Conservation (phyloP, 2,113 vertebrate genomes). For the Tragelaphus scriptus region DNA sequence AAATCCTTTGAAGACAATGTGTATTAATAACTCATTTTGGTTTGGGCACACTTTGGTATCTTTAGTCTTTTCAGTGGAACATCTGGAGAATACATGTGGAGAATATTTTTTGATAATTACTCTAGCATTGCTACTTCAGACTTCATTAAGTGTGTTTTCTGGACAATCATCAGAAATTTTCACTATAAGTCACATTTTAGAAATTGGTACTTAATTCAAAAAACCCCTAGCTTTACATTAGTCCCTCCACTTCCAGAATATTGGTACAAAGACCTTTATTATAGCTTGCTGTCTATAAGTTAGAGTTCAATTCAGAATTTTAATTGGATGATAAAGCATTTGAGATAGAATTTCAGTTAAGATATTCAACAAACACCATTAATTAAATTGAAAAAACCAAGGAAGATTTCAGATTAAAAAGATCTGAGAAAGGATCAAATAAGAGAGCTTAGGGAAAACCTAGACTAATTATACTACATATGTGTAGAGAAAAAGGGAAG, state of each 20-base stretch:
- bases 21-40: background rate
- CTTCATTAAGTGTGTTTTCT: background rate
- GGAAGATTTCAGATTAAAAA: background rate
- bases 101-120: background rate
- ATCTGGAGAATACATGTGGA: background rate
- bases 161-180: background rate
- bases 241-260: background rate
- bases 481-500: background rate
- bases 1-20: background rate
- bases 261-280: background rate
- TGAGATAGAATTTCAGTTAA: background rate
- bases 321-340: background rate
- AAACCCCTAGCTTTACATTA: background rate
- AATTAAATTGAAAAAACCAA: constrained; percentile 8
- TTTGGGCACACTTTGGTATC: background rate
- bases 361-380: background rate
- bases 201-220: background rate
- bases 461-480: background rate
- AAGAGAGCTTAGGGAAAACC: background rate
- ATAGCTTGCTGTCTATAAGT: background rate
- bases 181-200: background rate
- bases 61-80: background rate
- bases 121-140: background rate
- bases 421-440: background rate
- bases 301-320: constrained; percentile 4